Evolutionary conservation across 2,113 vertebrate species (phyloP), one percentile per base, ranked within the genome.

Genomic region (Protomyctophum bolini): DNA sequence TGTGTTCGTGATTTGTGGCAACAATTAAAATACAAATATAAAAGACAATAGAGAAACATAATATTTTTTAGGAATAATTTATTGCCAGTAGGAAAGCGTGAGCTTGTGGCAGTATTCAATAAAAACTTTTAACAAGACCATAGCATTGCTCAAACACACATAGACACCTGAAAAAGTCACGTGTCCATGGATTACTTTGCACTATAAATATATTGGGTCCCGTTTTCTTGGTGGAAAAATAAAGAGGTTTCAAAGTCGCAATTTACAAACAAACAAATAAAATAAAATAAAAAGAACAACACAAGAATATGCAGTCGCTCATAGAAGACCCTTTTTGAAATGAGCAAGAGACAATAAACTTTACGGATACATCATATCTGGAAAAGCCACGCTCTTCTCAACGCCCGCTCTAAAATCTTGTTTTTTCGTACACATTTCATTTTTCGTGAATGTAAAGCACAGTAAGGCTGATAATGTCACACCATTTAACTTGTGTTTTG

Each of bases 31-130:
- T 14, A 58, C n/a, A 63, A 3, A 41, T 41, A 85, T 56, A 79
- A 84, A 73, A 56, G 61, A 78, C 77, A 7, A 10, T 6, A 7
- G 4, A 14, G 33, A 41, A 4, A 41, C 33, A 41, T 41, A 1
- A 8, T 72, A 81, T 86, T 90, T 98, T 97, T 97, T 95, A 96
- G 95, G 96, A 99, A 99, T 99, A 98, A 98, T 99, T 99, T 99
- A 99, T 99, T 99, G 95, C 97, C 98, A 96, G 94, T 99, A 98
- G 95, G 96, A 98, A 98, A 98, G 95, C 95, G 92, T 94, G 95
- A 92, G 94, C 96, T 96, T 94, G 96, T 96, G 96, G 94, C 95
- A 97, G 94, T 96, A 97, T 95, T 96, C 93, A 95, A 96, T 96
- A 98, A 98, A 98, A 98, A 97, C 94, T 94, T 41, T 96, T 96